A percentile compares a stretch with the other conserved stretches of the same genome.
These are phyloP conservation scores for Hyppa rectilinea DNA, from an alignment of 2,888 invertebrate species.

Conservation along the genomic window DNA sequence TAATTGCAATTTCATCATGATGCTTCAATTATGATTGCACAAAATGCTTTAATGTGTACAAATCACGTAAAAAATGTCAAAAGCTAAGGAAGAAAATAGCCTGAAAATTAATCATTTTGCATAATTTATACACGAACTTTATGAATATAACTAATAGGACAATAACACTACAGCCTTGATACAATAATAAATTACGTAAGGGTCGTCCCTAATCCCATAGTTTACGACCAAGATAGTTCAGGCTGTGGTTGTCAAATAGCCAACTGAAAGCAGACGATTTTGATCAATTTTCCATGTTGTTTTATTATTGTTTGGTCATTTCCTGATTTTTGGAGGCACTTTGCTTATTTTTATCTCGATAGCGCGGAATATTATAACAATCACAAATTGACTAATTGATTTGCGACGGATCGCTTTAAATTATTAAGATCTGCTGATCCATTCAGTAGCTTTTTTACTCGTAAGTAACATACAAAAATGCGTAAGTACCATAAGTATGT, in stretches of 20 bases:
- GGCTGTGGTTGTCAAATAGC: slow-evolving; percentile 41
- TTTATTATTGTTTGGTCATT: slow-evolving; percentile 6
- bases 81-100: background rate
- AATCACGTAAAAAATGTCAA: too few relatives aligned
- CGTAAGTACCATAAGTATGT: too few relatives aligned
- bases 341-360: background rate
- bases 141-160: slow-evolving; percentile 38
- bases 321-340: background rate
- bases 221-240: slow-evolving; percentile 60
- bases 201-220: slow-evolving; percentile 59
- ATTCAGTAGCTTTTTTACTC: too few relatives aligned
- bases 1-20: too few relatives aligned
- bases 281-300: slow-evolving; percentile 24
- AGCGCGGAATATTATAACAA: background rate
- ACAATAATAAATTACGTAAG: slow-evolving; percentile 60
- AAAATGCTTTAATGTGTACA: too few relatives aligned
- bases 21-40: too few relatives aligned
- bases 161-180: slow-evolving; percentile 38
- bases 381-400: background rate
- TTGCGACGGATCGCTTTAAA: too few relatives aligned
- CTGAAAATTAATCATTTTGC: background rate
- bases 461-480: too few relatives aligned
- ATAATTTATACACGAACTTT: slow-evolving; percentile 20
- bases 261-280: slow-evolving; percentile 25
- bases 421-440: too few relatives aligned